A percentile compares a stretch with the other conserved stretches of the same genome.
Conservation (phyloP, 2,797 vertebrate genomes). For the Smutsia temminckii region DNA sequence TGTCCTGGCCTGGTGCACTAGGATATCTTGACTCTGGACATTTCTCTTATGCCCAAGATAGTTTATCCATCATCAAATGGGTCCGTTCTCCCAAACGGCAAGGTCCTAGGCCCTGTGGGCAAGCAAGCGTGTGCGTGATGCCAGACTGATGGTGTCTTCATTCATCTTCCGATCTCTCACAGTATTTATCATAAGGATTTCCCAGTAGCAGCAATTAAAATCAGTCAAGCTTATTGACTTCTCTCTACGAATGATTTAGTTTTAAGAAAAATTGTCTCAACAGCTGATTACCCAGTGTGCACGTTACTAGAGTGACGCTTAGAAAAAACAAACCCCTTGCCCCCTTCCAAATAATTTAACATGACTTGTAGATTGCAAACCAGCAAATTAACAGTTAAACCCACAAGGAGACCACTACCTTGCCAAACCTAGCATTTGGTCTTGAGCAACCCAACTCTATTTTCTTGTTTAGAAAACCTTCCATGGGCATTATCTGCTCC, state of each 20-base stretch:
- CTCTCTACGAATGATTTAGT: neutral
- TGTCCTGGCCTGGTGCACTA: neutral
- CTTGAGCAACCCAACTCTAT: neutral
- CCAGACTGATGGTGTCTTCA: neutral
- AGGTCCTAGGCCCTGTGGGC: neutral
- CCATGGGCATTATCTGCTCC: neutral
- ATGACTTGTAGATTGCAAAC: neutral
- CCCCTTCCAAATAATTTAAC: neutral
- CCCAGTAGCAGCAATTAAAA: neutral
- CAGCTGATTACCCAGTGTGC: neutral
- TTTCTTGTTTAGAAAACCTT: neutral
- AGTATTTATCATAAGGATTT: neutral
- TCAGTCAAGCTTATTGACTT: neutral
- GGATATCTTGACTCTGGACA: neutral
- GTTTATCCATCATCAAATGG: neutral
- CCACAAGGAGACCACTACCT: neutral
- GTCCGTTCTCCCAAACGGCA: neutral
- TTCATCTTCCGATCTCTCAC: neutral
- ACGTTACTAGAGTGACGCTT: neutral
- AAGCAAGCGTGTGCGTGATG: neutral
- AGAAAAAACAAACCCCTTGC: neutral
- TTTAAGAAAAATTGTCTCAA: neutral
- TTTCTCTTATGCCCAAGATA: neutral
- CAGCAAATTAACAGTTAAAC: neutral
- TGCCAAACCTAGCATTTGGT: neutral